These are phyloP conservation scores for Meliscaeva auricollis DNA, from an alignment of 2,888 invertebrate genomes.

Conservation along the genomic window DNA sequence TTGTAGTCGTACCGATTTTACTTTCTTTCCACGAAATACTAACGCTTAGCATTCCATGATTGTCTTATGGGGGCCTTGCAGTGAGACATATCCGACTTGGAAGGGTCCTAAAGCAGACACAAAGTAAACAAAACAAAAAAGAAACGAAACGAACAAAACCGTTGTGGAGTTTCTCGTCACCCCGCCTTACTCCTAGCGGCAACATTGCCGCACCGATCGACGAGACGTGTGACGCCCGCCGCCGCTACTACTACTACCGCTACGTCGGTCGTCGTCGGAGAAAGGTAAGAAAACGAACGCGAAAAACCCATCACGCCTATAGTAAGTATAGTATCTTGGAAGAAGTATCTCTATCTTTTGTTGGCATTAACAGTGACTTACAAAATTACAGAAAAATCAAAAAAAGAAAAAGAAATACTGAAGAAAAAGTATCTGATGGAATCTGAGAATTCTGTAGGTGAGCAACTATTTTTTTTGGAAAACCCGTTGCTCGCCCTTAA, in stretches of 20 bases:
- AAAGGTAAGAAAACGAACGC: slow-evolving; percentile 66
- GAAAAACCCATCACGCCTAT: slow-evolving; percentile 49
- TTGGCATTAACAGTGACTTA: slow-evolving; percentile 61
- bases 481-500: slow-evolving; percentile 61
- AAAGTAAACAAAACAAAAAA: slow-evolving; percentile 63
- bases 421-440: not conserved
- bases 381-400: slow-evolving; percentile 33
- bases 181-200: slow-evolving; percentile 11
- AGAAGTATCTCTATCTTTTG: slow-evolving; percentile 25
- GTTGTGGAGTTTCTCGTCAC: not conserved
- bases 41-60: slow-evolving; percentile 63
- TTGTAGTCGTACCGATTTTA: slow-evolving; percentile 56
- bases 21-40: slow-evolving; percentile 73
- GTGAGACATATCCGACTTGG: slow-evolving; percentile 55
- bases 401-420: not conserved
- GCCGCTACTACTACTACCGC: not conserved
- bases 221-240: not conserved
- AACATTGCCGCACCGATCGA: not conserved
- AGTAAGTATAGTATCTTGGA: not conserved
- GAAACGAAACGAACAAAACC: slow-evolving; percentile 31
- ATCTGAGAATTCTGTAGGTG: slow-evolving; percentile 55
- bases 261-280: slow-evolving; percentile 36
- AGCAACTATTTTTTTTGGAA: slow-evolving; percentile 41
- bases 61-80: slow-evolving; percentile 36
- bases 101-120: slow-evolving; percentile 60